Base-by-base conservation (phyloP, 2,888 invertebrate genomes). In the Sepiola atlantica region DNA sequence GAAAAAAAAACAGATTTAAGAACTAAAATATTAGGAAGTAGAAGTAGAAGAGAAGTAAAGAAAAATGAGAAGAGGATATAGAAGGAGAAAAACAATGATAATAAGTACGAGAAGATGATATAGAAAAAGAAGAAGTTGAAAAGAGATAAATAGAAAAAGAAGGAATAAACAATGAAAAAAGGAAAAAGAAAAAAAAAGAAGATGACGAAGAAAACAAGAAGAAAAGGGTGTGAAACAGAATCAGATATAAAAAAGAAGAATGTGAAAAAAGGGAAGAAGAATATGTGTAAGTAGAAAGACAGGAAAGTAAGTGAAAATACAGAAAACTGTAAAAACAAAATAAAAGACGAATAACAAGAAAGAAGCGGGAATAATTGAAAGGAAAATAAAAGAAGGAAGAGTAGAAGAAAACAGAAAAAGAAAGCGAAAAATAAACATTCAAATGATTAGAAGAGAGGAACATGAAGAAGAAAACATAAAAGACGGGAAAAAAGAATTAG, bases 121-220 rank as follows among this genome's bases (percentile, higher is more conserved):
- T 10, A 61, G 61, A 24, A n/a, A n/a, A 28, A 77, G 8, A n/a
- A 1, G 0, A n/a, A 14, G n/a, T n/a, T 0, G n/a, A 12, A 10
- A n/a, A 0, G 0, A 14, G 14, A 0, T 2, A 77, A n/a, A n/a
- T 28, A 12, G 2, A n/a, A 14, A 10, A 24, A 24, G 24, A 24
- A 24, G 21, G 2, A 24, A 61, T 8, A 10, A 10, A 10, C 3
- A 24, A 24, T 4, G 0, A 61, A 10, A 10, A 24, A 10, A 61
- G 24, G 24, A 24, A 61, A 24, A 2, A 24, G 24, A 61, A 61
- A 0, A 61, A 0, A 10, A 24, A 61, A 24, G 28, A 28, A 8
- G 24, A 24, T 10, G 24, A 61, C 10, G 8, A 28, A 0, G 21
- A 61, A 24, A 61, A 24, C 0, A 3, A 24, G 61, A 61, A 61